phyloP scores from a whole-genome alignment of 2,888 invertebrate genomes.

The Drosophila kuntzei region DNA sequence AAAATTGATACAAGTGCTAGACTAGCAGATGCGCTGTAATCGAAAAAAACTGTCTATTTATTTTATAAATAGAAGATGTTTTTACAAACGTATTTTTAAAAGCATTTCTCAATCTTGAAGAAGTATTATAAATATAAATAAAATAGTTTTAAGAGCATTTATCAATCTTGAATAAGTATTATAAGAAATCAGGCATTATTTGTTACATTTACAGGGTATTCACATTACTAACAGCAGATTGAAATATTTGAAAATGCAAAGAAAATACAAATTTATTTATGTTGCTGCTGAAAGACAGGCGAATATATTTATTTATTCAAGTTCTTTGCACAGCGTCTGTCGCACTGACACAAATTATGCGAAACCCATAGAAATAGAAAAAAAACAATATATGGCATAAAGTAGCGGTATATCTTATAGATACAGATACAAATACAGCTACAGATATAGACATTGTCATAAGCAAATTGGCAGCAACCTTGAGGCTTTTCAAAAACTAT shows the following conservation, averaged over 20 bases:
- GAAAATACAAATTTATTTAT: background rate
- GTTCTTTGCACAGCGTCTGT: constrained; percentile 12
- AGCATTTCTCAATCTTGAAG: background rate
- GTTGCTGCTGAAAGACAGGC: constrained; percentile 8
- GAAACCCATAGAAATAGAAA: constrained; percentile 28
- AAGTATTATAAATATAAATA: no score
- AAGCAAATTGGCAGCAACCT: constrained; percentile 44
- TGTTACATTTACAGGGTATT: constrained; percentile 18
- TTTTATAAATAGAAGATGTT: background rate
- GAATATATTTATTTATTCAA: constrained; percentile 24
- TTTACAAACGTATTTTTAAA: background rate
- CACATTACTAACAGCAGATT: background rate
- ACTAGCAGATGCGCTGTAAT: constrained; percentile 5
- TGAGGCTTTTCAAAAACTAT: constrained; percentile 37
- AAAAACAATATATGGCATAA: constrained; percentile 17
- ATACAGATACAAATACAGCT: constrained; percentile 1
- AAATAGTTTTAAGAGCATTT: no score
- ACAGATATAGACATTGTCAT: constrained; percentile 15
- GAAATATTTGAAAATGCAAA: background rate
- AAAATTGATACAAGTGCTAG: no score
- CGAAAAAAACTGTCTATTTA: background rate
- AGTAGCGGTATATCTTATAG: constrained; percentile 41
- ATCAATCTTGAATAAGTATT: no score
- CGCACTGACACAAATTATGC: constrained; percentile 36
- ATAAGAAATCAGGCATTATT: no score